Evolutionary conservation across 2,888 invertebrate species (phyloP), one percentile per base, ranked within the genome.

Genomic region (Parnassius apollo): DNA sequence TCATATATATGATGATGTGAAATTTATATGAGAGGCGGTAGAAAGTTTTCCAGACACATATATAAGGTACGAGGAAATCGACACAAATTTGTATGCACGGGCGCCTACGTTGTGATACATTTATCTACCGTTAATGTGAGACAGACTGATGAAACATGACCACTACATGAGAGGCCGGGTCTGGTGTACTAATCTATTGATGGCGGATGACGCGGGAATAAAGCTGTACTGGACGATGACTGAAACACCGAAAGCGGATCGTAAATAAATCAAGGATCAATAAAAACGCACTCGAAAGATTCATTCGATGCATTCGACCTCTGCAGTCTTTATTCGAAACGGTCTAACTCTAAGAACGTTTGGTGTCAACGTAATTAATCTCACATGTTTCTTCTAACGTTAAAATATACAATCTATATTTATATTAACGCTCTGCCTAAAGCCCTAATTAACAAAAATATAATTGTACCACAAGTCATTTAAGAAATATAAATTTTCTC

Each of bases 61-160:
- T 71, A 75, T 75, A 80, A 75, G 78, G 76, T 78, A 77, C 76
- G 76, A 79, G 77, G 76, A 80, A 76, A 77, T 77, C 76, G 77
- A 81, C 77, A 64, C 22, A 77, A 77, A 75, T 68, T 74, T 69
- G 72, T 77, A 85, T 86, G 88, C 82, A 85, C 88, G 90, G 91
- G 91, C 91, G 91, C 89, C 85, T 91, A 90, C 77, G 78, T 90
- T 91, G 91, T 91, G 91, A 91, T 91, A 91, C 91, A 90, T 85
- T 91, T 90, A 91, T 90, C 91, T 91, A 90, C 81, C 86, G 85
- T 76, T 77, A 82, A 78, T 81, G 85, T 86, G 89, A 84, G 77
- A 83, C 76, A 86, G 80, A 83, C 83, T 82, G 85, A 87, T 86
- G 83, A 71, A 74, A 72, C 75, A 87, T 86, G 87, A 82, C 82